These are phyloP conservation scores for Incurvaria masculella DNA, from an alignment of 2,888 invertebrate species.

Conservation along the genomic window DNA sequence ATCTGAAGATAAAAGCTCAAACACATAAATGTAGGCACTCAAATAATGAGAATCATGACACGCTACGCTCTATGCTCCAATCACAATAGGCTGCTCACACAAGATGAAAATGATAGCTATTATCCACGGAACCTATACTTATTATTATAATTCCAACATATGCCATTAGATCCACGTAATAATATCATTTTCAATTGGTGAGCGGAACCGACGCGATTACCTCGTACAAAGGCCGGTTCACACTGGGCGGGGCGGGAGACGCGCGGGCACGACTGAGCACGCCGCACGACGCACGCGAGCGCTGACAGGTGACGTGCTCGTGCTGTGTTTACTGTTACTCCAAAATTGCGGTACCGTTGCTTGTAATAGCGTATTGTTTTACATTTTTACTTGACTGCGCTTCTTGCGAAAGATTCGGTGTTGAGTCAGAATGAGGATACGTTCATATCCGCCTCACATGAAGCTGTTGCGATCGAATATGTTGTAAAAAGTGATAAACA, in stretches of 20 bases:
- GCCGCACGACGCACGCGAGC: conserved; percentile 8
- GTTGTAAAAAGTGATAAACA: no score
- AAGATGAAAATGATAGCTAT: not conserved
- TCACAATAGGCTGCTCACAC: conserved; percentile 7
- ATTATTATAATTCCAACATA: not conserved
- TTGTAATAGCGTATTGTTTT: not conserved
- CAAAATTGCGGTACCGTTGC: not conserved
- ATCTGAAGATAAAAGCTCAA: no score
- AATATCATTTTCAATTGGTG: conserved; percentile 31
- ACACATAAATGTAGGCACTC: no score
- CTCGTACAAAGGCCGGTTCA: conserved; percentile 14
- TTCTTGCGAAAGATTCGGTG: no score
- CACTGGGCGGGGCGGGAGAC: not conserved
- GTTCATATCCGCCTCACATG: no score
- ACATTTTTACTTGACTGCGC: not conserved
- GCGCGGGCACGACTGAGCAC: not conserved
- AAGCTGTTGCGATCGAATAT: no score
- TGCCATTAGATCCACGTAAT: conserved; percentile 15
- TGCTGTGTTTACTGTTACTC: not conserved
- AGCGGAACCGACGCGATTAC: conserved; percentile 16
- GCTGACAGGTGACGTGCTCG: not conserved
- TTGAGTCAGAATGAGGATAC: no score
- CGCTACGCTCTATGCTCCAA: conserved; percentile 3
- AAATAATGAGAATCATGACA: conserved; percentile 2
- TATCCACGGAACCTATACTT: not conserved